Percentiles rank a stretch among this genome's conserved stretches.
Conservation (phyloP, 2,888 invertebrate species). For the Cerceris rybyensis region DNA sequence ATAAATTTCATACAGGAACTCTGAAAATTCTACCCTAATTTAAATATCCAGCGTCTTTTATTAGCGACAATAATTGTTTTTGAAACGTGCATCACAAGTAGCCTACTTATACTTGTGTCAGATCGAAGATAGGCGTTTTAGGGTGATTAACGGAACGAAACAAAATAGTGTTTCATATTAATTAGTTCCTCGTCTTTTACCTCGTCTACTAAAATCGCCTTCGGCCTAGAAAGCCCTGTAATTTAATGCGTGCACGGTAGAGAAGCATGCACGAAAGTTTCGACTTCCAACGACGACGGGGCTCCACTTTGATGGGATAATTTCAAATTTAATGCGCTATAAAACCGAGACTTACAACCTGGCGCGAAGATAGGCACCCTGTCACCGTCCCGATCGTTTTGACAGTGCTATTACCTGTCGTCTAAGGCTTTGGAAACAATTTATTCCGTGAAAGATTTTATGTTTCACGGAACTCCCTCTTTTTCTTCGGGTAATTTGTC, state of each 20-base stretch:
- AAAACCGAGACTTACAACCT: slow-evolving; percentile 23
- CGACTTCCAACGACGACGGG: slow-evolving; percentile 26
- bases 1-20: no score
- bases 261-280: slow-evolving; percentile 40
- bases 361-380: slow-evolving; percentile 9
- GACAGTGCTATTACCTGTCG: background rate
- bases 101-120: background rate
- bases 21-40: no score
- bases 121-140: slow-evolving; percentile 7
- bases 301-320: slow-evolving; percentile 48
- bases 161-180: slow-evolving; percentile 42
- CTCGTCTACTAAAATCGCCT: slow-evolving; percentile 26
- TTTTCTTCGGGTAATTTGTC: no score
- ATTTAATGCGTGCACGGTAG: slow-evolving; percentile 36
- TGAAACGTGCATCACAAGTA: no score
- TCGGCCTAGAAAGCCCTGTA: slow-evolving; percentile 23
- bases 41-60: no score
- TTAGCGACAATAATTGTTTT: no score
- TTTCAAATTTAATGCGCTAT: slow-evolving; percentile 41
- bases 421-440: background rate
- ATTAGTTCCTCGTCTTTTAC: slow-evolving; percentile 33
- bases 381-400: slow-evolving; percentile 3
- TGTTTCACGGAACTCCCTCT: no score
- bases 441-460: background rate
- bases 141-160: slow-evolving; percentile 14